A percentile compares a stretch with the other conserved stretches of the same genome.
Conservation (phyloP, 2,797 vertebrate genomes). For the Trematomus bernacchii region DNA sequence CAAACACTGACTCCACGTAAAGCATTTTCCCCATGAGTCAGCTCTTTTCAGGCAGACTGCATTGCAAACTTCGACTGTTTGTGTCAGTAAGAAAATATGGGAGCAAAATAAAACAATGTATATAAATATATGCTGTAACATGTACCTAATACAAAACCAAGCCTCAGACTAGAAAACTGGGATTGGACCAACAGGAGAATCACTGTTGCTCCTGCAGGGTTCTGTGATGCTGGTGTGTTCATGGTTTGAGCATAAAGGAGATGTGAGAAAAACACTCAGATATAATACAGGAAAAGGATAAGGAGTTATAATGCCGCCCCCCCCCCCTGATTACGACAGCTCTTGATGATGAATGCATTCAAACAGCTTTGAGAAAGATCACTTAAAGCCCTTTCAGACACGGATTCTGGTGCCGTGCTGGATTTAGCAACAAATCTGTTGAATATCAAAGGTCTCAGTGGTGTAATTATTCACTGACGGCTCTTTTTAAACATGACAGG, state of each 20-base stretch:
- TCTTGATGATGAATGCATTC: conserved; percentile 5
- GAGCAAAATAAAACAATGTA: conserved; percentile 40
- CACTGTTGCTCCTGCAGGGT: conserved; percentile 12
- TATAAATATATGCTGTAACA: conserved; percentile 46
- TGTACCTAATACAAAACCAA: conserved; percentile 47
- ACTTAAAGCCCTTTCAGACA: conserved; percentile 16
- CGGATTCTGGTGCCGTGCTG: not conserved
- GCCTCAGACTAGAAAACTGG: conserved; percentile 19
- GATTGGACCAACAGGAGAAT: conserved; percentile 9
- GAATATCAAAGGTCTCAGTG: conserved; percentile 3
- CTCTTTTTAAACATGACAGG: conserved; percentile 9
- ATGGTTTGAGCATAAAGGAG: conserved; percentile 3
- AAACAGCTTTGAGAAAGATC: conserved; percentile 1
- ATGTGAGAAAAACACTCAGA: not conserved
- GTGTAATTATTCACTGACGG: not conserved
- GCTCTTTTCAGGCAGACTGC: conserved; percentile 32
- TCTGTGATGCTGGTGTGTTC: conserved; percentile 23
- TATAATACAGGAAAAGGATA: not conserved
- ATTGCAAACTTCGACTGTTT: conserved; percentile 26
- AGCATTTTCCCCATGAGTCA: conserved; percentile 33
- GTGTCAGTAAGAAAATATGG: conserved; percentile 29
- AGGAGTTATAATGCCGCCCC: conserved; percentile 37
- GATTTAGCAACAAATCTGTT: not conserved
- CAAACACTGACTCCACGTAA: conserved; percentile 34
- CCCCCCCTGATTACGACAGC: not conserved